Evolutionary conservation across 2,797 vertebrate genomes (phyloP).

Genomic region (Streptopelia turtur): DNA sequence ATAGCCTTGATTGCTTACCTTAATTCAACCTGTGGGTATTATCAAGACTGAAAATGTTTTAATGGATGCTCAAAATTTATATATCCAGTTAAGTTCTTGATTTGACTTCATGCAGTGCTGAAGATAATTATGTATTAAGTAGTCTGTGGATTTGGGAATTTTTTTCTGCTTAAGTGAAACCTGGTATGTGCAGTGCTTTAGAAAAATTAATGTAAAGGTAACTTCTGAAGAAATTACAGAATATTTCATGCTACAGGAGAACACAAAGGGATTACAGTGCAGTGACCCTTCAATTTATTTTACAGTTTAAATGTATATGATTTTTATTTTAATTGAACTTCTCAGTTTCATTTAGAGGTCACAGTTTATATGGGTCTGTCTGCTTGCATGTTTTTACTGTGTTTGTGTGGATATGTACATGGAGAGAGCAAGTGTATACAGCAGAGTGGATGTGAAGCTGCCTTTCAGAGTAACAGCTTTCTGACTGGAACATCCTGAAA

Average conservation of each 20-base stretch:
- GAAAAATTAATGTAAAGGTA: not conserved
- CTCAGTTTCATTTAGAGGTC: not conserved
- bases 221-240: not conserved
- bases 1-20: not conserved
- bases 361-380: not conserved
- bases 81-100: not conserved
- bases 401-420: not conserved
- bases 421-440: not conserved
- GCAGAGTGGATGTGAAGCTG: not conserved
- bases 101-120: not conserved
- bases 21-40: not conserved
- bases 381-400: not conserved
- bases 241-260: not conserved
- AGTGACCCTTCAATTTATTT: not conserved
- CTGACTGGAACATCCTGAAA: not conserved
- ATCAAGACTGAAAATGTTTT: not conserved
- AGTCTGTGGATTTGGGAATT: not conserved
- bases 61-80: not conserved
- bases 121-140: not conserved
- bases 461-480: not conserved
- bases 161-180: not conserved
- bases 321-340: not conserved
- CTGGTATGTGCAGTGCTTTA: not conserved
- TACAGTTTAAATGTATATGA: not conserved
- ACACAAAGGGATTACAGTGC: not conserved